A percentile compares a stretch with the other conserved stretches of the same genome.
Conservation (phyloP, 2,888 invertebrate species). For the Acrobasis suavella region DNA sequence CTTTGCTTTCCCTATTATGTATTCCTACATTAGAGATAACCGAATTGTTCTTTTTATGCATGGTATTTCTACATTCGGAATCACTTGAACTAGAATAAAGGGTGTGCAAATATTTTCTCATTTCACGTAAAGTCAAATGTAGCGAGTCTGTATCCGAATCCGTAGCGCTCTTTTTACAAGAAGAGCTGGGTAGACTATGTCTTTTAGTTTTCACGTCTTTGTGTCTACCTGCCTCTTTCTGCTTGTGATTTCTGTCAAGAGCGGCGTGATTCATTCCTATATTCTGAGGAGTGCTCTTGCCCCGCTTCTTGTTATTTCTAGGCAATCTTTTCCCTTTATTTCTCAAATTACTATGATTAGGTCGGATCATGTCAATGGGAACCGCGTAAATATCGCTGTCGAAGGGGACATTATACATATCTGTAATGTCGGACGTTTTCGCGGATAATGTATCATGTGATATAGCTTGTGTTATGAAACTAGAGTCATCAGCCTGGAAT, state of each 20-base stretch:
- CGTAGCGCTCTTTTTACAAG: constrained; percentile 76
- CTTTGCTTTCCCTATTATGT: constrained; percentile 62
- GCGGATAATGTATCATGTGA: constrained; percentile 89
- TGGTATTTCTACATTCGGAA: constrained; percentile 78
- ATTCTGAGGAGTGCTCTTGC: constrained; percentile 58
- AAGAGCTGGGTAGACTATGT: constrained; percentile 87
- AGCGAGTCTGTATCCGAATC: constrained; percentile 86
- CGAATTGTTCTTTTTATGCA: constrained; percentile 74
- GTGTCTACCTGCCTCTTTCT: constrained; percentile 55
- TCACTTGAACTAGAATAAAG: constrained; percentile 90
- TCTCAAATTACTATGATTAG: constrained; percentile 66
- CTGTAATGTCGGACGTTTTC: constrained; percentile 89
- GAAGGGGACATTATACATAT: constrained; percentile 94
- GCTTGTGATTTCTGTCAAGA: constrained; percentile 51
- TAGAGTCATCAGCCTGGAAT: constrained; percentile 91
- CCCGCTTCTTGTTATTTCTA: constrained; percentile 67
- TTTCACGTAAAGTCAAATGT: constrained; percentile 93
- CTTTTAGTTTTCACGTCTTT: constrained; percentile 82
- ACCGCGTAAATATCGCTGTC: constrained; percentile 94
- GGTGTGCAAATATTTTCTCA: constrained; percentile 91
- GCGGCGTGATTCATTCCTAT: constrained; percentile 44
- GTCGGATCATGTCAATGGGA: constrained; percentile 90
- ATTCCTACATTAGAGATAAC: constrained; percentile 70
- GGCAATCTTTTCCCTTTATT: constrained; percentile 66
- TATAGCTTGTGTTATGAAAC: constrained; percentile 94